Base-by-base conservation (phyloP, 2,797 vertebrate genomes). In the Muscicapa striata region DNA sequence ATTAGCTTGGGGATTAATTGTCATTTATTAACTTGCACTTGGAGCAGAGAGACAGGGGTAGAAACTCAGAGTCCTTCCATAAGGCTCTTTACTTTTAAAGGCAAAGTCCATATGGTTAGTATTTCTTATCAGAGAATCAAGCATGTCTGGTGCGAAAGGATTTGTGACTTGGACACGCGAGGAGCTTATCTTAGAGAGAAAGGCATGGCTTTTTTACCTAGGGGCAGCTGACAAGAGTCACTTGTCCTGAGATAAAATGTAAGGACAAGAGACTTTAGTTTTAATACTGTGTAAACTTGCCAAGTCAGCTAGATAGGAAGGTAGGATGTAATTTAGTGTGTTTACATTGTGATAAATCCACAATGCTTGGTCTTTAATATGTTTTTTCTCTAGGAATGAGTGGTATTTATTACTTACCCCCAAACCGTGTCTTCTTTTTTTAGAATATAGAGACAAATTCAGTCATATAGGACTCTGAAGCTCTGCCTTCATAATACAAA, bases 21-120 rank as follows among this genome's bases (percentile, higher is more conserved):
- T 95, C 52, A 91, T 73, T 96, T 88, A 95, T 96, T 96, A 94
- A 95, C 95, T 93, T 76, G 36, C 16, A 87, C 59, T 85, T 82
- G 80, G 70, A 90, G 30, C 73, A 78, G 30, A 70, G 72, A 94
- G 30, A 40, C 62, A 52, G 77, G 1, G 19, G 34, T 84, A 40
- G 40, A 78, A 90, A 73, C 58, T 75, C 55, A 4, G 6, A 81
- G 58, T 54, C 16, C 40, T 95, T 89, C 77, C 67, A 52, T 84
- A 66, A 69, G 40, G 46, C 69, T 86, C 80, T 91, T 93, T 88
- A 90, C 73, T 91, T 94, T 86, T 82, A 79, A 93, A 94, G 67
- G n/a, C 96, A 94, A 95, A 96, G 96, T 96, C 83, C 96, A 29
- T 62, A 38, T 24, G 72, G 51, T 84, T 89, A 10, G 55, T 58